phyloP scores from a whole-genome alignment of 2,113 vertebrate genomes.

The Eclectus roratus region DNA sequence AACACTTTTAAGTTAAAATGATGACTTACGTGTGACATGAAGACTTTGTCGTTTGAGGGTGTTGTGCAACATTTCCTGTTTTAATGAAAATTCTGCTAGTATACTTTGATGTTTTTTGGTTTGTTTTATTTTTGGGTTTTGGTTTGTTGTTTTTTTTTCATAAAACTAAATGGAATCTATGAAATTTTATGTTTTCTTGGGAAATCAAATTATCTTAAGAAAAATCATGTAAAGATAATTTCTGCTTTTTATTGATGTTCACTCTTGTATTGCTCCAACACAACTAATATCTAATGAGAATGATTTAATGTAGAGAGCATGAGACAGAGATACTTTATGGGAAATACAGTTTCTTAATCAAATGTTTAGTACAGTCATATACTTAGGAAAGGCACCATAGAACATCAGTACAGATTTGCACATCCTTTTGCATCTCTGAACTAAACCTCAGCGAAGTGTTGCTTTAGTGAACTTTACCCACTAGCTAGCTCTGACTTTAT shows the following conservation, averaged over 20 bases:
- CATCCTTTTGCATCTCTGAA: rapidly evolving
- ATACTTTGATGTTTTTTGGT: neutral
- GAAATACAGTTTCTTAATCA: neutral
- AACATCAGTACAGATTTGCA: neutral
- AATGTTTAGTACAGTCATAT: neutral
- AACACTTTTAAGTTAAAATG: neutral
- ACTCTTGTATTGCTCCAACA: neutral
- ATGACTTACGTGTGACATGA: neutral
- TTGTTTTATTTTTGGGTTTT: neutral
- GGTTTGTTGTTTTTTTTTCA: neutral
- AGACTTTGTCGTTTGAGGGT: neutral
- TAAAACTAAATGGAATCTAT: neutral
- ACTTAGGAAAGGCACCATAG: neutral
- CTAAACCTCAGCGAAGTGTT: neutral
- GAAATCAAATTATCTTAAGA: neutral
- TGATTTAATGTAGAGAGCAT: neutral
- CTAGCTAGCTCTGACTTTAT: neutral
- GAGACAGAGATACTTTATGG: neutral
- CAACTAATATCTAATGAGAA: neutral
- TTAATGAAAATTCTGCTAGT: neutral
- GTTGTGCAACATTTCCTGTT: neutral
- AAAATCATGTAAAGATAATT: neutral
- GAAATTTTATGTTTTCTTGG: neutral
- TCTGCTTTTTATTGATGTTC: neutral
- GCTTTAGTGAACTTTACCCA: neutral